Evolutionary conservation across 2,113 vertebrate genomes (phyloP).

Genomic region (Sakesphorus luctuosus): DNA sequence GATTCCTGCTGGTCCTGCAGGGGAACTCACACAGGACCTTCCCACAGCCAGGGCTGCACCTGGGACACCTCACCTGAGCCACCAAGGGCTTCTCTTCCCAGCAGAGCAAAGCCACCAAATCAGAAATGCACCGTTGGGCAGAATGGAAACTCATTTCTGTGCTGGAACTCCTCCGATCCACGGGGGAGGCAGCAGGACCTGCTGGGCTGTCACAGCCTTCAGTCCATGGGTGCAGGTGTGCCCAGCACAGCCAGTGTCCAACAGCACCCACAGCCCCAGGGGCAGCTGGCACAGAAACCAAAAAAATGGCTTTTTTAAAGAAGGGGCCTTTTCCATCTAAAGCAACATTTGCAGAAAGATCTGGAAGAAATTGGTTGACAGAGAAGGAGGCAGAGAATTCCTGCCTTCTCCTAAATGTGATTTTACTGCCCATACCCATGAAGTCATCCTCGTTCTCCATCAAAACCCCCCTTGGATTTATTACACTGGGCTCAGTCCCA

Average conservation of each 20-base stretch:
- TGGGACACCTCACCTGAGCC: rapidly evolving
- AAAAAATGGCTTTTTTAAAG: neutral
- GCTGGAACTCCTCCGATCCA: neutral
- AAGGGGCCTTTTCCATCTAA: neutral
- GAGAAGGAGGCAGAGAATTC: neutral
- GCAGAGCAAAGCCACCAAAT: neutral
- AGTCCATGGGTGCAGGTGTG: neutral
- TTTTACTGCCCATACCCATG: neutral
- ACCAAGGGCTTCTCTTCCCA: neutral
- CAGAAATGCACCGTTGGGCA: neutral
- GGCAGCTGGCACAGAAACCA: neutral
- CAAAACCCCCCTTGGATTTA: neutral
- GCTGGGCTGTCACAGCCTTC: neutral
- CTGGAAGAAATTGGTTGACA: neutral
- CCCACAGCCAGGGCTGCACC: neutral
- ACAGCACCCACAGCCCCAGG: neutral
- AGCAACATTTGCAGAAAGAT: neutral
- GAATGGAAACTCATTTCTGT: neutral
- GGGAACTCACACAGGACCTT: neutral
- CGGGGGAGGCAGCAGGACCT: neutral
- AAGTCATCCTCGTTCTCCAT: neutral
- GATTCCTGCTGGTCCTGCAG: neutral
- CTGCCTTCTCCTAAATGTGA: neutral
- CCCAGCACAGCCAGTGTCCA: neutral
- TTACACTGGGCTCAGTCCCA: neutral